These are phyloP conservation scores for Lepus timidus DNA, from an alignment of 2,113 vertebrate species.

Conservation along the genomic window DNA sequence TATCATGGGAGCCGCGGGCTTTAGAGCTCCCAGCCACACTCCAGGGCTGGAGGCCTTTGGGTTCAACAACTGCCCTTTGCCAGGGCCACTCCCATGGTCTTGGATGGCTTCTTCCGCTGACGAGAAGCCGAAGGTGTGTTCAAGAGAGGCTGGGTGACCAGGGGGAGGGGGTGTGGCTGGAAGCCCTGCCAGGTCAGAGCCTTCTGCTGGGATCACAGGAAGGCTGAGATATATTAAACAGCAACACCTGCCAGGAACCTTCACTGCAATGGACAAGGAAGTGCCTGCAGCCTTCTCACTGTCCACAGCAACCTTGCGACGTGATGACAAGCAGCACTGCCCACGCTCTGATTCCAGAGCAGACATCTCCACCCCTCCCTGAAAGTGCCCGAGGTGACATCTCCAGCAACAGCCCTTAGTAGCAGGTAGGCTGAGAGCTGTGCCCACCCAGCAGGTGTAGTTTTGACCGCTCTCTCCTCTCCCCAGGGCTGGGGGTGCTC, in stretches of 20 bases:
- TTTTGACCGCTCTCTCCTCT: neutral
- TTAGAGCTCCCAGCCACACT: conserved; percentile 57
- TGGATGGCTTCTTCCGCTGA: neutral
- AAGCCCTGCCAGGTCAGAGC: neutral
- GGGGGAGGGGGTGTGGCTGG: neutral
- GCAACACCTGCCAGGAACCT: neutral
- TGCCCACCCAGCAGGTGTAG: neutral
- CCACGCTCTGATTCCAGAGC: neutral
- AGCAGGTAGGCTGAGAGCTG: neutral
- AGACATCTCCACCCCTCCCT: neutral
- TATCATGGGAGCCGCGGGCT: conserved; percentile 68
- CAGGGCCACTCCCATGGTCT: neutral
- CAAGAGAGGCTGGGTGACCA: neutral
- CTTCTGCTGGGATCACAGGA: neutral
- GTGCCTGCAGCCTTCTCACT: neutral
- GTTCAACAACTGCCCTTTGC: conserved; percentile 35
- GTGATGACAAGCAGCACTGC: neutral
- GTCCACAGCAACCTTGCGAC: neutral
- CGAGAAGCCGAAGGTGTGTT: neutral
- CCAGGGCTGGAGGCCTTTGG: conserved; percentile 21
- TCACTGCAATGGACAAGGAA: neutral
- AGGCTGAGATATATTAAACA: conserved; percentile 48
- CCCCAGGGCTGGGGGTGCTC: neutral
- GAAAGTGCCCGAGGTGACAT: neutral
- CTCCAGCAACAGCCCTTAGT: neutral